Evolutionary conservation across 2,797 vertebrate species (phyloP).

Genomic region (Hippopotamyrus pictus): DNA sequence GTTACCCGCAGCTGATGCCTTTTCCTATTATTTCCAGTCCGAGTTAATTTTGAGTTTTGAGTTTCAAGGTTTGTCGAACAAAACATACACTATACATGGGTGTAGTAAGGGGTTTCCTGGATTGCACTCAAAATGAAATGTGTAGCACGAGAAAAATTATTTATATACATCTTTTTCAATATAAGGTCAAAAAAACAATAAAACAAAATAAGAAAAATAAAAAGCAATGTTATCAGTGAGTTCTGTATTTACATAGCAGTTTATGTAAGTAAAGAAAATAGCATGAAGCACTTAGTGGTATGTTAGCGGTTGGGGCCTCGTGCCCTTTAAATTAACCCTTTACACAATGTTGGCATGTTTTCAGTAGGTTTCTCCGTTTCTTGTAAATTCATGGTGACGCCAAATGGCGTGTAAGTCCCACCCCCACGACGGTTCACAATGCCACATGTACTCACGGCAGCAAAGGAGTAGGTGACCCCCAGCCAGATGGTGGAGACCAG

Average conservation of each 20-base stretch:
- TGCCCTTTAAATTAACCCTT: neutral
- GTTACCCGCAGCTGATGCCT: neutral
- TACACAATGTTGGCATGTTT: neutral
- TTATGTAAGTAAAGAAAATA: neutral
- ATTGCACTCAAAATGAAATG: neutral
- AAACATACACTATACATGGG: neutral
- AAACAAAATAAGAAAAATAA: neutral
- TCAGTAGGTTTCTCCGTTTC: neutral
- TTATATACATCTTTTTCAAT: too few relatives aligned
- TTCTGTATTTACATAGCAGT: neutral
- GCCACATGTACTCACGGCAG: conserved; percentile 59
- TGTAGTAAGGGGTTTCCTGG: neutral
- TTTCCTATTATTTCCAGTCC: neutral
- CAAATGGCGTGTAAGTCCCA: neutral
- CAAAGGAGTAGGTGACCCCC: conserved; percentile 74
- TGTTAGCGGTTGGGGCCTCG: neutral
- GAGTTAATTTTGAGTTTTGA: neutral
- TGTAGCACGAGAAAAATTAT: neutral
- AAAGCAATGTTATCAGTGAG: neutral
- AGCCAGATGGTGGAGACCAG: conserved; percentile 71
- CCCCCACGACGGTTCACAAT: neutral
- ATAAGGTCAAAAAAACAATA: neutral
- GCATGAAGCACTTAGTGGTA: neutral
- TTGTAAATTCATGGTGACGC: neutral
- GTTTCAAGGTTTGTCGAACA: neutral